These are phyloP conservation scores for Chelonia mydas DNA, from an alignment of 2,797 vertebrate species.

Conservation along the genomic window DNA sequence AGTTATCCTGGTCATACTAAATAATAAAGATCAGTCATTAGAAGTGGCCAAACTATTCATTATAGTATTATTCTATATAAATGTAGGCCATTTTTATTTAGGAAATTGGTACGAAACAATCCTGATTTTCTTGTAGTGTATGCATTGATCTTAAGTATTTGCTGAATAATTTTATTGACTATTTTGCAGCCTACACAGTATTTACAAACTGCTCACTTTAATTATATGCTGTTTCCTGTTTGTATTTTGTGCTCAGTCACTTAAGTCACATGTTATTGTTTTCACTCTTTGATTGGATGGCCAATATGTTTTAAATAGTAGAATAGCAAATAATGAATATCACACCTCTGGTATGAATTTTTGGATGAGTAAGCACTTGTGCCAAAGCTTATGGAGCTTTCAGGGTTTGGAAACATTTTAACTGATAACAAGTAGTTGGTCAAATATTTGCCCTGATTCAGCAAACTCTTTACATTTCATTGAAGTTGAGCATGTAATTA, in stretches of 20 bases:
- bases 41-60: not conserved
- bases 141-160: not conserved
- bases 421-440: fast-evolving
- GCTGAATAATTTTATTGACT: not conserved
- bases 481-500: not conserved
- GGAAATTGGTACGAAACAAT: not conserved
- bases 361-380: not conserved
- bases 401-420: not conserved
- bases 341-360: not conserved
- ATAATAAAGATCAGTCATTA: not conserved
- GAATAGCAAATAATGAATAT: not conserved
- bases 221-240: not conserved
- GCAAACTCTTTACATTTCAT: not conserved
- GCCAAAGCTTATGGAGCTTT: not conserved
- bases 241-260: fast-evolving
- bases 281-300: not conserved
- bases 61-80: not conserved
- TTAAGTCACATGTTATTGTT: not conserved
- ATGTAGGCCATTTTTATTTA: not conserved
- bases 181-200: not conserved
- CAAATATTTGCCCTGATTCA: not conserved
- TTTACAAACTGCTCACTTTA: not conserved
- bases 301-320: not conserved
- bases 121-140: not conserved
- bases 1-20: not conserved